Percentiles rank a stretch among this genome's conserved stretches.
Conservation (phyloP, 2,113 vertebrate genomes). For the Podocnemis expansa region DNA sequence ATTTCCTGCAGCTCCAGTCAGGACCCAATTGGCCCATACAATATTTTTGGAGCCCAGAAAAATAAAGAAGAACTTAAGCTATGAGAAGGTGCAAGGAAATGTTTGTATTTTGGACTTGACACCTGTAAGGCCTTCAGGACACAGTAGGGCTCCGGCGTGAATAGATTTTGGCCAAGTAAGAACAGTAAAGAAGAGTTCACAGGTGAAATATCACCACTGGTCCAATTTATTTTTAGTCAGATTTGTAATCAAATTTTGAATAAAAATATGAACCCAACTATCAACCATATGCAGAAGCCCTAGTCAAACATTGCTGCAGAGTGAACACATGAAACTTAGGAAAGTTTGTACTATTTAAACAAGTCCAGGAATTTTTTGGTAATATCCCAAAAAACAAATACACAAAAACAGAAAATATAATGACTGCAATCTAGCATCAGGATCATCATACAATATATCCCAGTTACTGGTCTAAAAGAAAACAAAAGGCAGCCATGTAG, state of each 20-base stretch:
- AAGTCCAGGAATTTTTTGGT: not conserved
- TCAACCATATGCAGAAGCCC: not conserved
- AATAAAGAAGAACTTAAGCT: not conserved
- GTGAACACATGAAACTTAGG: not conserved
- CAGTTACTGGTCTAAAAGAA: constrained; percentile 52
- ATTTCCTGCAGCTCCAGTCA: not conserved
- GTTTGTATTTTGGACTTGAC: not conserved
- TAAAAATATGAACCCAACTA: not conserved
- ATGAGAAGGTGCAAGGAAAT: not conserved
- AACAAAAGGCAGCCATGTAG: constrained; percentile 45
- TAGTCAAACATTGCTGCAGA: not conserved
- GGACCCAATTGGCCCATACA: not conserved
- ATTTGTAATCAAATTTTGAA: not conserved
- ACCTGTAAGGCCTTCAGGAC: not conserved
- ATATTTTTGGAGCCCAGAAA: not conserved
- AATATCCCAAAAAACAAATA: not conserved
- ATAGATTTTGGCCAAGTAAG: not conserved
- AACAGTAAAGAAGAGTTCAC: not conserved
- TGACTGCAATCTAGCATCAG: constrained; percentile 11
- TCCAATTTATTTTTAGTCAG: not conserved
- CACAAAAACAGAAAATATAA: constrained; percentile 41
- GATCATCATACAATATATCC: constrained; percentile 62
- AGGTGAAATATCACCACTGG: not conserved
- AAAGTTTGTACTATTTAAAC: not conserved
- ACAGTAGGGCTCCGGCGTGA: not conserved